phyloP scores from a whole-genome alignment of 2,113 vertebrate genomes.

The Aspidoscelis tigris region DNA sequence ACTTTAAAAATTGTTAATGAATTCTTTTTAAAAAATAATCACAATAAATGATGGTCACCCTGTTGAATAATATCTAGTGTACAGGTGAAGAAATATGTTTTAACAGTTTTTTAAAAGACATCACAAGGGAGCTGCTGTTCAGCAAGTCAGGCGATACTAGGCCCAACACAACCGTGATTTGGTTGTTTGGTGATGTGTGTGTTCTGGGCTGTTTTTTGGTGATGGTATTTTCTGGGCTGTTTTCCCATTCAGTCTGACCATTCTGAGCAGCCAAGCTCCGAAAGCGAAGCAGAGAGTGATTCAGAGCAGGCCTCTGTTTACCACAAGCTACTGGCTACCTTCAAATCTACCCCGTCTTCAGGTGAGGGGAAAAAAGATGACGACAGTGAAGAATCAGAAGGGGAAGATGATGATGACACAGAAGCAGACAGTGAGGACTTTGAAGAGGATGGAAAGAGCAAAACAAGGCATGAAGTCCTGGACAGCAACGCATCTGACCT shows the following conservation, averaged over 20 bases:
- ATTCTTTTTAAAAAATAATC: too few relatives aligned
- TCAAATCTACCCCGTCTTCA: conserved; percentile 75
- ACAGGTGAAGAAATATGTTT: too few relatives aligned
- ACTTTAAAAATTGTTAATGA: too few relatives aligned
- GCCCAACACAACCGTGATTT: too few relatives aligned
- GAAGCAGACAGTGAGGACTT: conserved; percentile 58
- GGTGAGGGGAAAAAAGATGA: conserved; percentile 68
- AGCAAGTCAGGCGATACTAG: neutral
- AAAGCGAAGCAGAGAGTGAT: conserved; percentile 81
- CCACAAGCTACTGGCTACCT: conserved; percentile 88
- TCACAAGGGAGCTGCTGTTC: neutral
- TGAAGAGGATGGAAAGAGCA: conserved; percentile 15
- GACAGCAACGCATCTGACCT: neutral
- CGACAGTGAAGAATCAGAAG: conserved; percentile 53
- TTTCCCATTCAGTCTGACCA: conserved; percentile 76
- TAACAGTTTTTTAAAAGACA: too few relatives aligned
- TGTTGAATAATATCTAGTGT: too few relatives aligned
- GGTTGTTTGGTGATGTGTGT: neutral
- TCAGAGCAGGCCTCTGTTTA: conserved; percentile 85
- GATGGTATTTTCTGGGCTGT: rapidly evolving
- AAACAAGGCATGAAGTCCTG: conserved; percentile 38
- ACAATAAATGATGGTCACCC: too few relatives aligned
- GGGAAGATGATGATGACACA: conserved; percentile 64
- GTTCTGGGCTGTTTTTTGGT: rapidly evolving
- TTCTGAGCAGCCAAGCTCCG: conserved; percentile 77